Conservation (phyloP, 2,888 invertebrate species). For the Andrena haemorrhoa region DNA sequence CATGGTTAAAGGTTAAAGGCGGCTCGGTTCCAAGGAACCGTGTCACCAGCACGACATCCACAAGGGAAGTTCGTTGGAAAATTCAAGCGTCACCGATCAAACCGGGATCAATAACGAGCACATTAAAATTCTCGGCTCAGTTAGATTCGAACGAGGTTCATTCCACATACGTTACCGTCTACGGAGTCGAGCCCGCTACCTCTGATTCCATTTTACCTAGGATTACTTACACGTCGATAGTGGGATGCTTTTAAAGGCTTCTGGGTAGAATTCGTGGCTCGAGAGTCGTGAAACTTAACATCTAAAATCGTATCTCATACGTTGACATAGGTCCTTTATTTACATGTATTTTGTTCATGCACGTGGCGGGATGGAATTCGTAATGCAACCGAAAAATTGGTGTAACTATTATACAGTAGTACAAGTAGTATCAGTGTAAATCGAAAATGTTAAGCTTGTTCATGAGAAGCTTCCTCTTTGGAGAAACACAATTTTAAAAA, state of each 20-base stretch:
- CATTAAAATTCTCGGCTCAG: slow-evolving; percentile 14
- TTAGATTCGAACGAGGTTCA: not conserved
- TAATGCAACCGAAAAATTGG: no score
- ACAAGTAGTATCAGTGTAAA: no score
- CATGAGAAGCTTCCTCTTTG: no score
- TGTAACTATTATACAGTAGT: no score
- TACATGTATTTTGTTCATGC: no score
- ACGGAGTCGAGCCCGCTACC: not conserved
- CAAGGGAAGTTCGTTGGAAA: slow-evolving; percentile 11
- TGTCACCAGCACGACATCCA: slow-evolving; percentile 22
- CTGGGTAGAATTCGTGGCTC: not conserved
- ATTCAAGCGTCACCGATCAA: slow-evolving; percentile 21
- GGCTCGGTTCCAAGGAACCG: slow-evolving; percentile 18
- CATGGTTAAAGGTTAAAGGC: slow-evolving; percentile 39
- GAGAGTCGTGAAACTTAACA: not conserved
- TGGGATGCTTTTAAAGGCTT: not conserved
- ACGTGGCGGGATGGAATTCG: no score
- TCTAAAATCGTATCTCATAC: no score
- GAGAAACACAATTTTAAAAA: no score
- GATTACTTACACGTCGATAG: not conserved
- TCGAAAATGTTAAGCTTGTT: no score
- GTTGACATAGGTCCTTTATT: no score
- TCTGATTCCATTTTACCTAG: not conserved
- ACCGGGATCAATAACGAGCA: not conserved
- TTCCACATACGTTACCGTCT: not conserved